Evolutionary conservation across 2,113 vertebrate genomes (phyloP).

Genomic region (Apodemus speciosus): DNA sequence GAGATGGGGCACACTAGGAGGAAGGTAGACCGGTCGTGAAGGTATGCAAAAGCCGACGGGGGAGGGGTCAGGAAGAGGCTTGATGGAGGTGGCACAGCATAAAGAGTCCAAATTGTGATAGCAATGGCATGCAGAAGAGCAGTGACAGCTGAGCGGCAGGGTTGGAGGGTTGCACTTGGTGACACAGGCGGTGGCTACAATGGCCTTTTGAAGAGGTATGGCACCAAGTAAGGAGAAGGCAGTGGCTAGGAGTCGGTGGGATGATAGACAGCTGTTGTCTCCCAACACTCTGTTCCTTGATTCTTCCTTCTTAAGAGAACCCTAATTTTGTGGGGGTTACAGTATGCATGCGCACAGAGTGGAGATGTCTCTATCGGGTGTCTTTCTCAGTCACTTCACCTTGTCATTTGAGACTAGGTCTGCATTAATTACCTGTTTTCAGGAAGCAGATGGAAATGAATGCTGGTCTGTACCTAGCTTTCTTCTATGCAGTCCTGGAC

Average conservation of each 20-base stretch:
- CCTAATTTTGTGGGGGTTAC: background rate
- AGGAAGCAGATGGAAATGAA: background rate
- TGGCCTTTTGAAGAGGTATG: background rate
- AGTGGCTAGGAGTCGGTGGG: background rate
- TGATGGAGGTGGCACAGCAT: background rate
- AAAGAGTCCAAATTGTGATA: background rate
- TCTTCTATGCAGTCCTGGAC: background rate
- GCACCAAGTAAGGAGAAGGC: background rate
- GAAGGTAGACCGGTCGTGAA: background rate
- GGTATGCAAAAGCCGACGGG: background rate
- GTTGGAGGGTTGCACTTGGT: background rate
- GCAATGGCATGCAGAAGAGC: background rate
- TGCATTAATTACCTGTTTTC: background rate
- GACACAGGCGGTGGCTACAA: background rate
- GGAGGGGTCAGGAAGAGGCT: background rate
- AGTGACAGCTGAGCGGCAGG: background rate
- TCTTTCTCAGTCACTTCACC: background rate
- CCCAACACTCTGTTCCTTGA: background rate
- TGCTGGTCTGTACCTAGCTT: background rate
- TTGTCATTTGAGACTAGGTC: background rate
- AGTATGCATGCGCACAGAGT: background rate
- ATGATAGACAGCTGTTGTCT: background rate
- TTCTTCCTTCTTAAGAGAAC: constrained; percentile 4
- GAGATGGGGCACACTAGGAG: background rate
- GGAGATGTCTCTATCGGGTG: background rate